A percentile compares a stretch with the other conserved stretches of the same genome.
phyloP scores from a whole-genome alignment of 2,113 vertebrate species.

The Ursus arctos region DNA sequence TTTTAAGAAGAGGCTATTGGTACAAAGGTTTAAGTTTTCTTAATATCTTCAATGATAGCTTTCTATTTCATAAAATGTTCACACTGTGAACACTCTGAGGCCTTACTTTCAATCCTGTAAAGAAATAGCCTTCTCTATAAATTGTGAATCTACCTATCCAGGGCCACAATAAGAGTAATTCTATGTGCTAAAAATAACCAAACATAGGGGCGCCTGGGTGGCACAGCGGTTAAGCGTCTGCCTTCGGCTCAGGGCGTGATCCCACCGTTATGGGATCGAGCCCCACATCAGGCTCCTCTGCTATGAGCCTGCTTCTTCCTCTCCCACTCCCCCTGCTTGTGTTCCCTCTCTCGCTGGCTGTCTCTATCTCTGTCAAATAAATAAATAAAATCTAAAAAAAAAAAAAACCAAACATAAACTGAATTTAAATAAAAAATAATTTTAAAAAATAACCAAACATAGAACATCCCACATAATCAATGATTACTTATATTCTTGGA shows the following conservation, averaged over 20 bases:
- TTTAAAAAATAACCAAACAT: neutral
- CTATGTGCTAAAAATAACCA: neutral
- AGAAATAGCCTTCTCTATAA: neutral
- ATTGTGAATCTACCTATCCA: neutral
- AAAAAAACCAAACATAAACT: neutral
- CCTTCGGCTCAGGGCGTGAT: no score
- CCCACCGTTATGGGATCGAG: no score
- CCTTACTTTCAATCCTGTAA: slow-evolving; percentile 14
- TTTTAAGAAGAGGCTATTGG: neutral
- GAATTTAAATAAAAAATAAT: neutral
- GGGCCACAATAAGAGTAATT: neutral
- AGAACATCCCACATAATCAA: neutral
- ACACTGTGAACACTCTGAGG: neutral
- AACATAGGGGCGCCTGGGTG: no score
- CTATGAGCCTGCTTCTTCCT: no score
- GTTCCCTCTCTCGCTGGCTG: no score
- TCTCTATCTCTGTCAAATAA: no score
- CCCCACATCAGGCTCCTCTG: no score
- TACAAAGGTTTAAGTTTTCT: slow-evolving; percentile 38
- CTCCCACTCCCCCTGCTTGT: no score
- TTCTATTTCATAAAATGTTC: slow-evolving; percentile 47
- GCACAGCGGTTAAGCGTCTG: no score
- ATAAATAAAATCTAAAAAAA: no score
- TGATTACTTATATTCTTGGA: neutral
- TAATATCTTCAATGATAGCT: slow-evolving; percentile 33